Percentiles rank a stretch among this genome's conserved stretches.
These are phyloP conservation scores for Psittacula echo DNA, from an alignment of 2,797 vertebrate species.

Conservation along the genomic window DNA sequence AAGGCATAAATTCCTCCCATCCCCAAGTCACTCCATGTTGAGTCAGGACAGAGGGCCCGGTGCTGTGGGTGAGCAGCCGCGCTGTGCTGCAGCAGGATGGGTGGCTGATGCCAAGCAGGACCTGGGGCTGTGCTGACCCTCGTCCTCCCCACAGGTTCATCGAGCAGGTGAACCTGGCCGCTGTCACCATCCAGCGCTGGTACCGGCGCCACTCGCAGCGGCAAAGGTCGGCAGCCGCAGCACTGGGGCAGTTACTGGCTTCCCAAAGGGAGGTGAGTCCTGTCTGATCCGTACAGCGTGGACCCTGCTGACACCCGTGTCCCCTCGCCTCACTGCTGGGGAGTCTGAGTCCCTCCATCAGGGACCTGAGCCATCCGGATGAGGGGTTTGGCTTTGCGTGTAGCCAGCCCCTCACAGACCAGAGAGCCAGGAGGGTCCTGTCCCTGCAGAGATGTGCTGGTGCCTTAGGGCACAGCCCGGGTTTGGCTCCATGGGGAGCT, in stretches of 20 bases:
- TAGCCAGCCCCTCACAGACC: accelerated
- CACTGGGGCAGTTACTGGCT: slow-evolving; percentile 76
- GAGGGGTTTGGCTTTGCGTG: not conserved
- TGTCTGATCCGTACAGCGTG: not conserved
- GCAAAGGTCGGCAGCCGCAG: slow-evolving; percentile 56
- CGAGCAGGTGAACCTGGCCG: slow-evolving; percentile 90
- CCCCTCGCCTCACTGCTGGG: accelerated
- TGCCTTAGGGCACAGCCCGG: too few relatives aligned
- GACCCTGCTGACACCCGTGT: accelerated
- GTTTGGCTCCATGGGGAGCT: not conserved
- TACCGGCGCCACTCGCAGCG: slow-evolving; percentile 81
- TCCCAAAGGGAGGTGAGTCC: slow-evolving; percentile 84
- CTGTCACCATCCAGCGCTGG: slow-evolving; percentile 93
- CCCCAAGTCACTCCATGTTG: accelerated
- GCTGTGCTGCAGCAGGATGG: not conserved
- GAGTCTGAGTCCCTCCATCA: accelerated
- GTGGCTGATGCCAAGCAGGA: not conserved
- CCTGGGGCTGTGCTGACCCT: accelerated
- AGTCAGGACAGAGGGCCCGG: accelerated
- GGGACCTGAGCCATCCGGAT: accelerated
- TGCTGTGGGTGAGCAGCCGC: accelerated
- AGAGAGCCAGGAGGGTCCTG: accelerated
- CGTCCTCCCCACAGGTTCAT: slow-evolving; percentile 84
- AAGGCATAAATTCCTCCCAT: not conserved
- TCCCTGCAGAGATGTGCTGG: not conserved